A percentile compares a stretch with the other conserved stretches of the same genome.
These are phyloP conservation scores for Apis mellifera DNA, from an alignment of 1,140 invertebrate species.

Conservation along the genomic window DNA sequence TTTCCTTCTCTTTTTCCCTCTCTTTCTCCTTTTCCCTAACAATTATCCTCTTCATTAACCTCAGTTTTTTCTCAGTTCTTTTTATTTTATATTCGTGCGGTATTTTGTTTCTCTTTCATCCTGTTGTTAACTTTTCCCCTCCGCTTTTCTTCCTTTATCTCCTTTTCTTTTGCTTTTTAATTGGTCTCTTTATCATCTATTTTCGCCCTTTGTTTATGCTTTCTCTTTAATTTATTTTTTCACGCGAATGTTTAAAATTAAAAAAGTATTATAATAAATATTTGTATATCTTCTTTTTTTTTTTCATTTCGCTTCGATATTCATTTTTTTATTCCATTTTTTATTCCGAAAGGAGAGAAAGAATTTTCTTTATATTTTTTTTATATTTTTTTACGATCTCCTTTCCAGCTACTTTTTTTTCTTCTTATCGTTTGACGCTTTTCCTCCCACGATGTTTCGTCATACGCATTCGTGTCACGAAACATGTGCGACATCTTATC, in stretches of 20 bases:
- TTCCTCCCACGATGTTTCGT: neutral
- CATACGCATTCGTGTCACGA: constrained; percentile 1
- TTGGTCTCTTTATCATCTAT: neutral
- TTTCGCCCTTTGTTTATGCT: neutral
- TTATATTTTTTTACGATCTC: no score
- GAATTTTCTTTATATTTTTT: neutral
- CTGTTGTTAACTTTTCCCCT: neutral
- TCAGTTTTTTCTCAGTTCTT: neutral
- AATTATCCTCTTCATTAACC: neutral
- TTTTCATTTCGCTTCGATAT: neutral
- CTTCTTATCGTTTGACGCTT: no score
- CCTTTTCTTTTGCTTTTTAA: neutral
- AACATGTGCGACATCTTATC: constrained; percentile 21
- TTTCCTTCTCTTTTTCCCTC: neutral
- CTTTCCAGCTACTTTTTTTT: neutral
- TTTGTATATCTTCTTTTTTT: no score
- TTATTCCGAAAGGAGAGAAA: neutral
- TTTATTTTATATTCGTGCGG: neutral
- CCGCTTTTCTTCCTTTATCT: no score
- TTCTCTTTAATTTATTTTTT: neutral
- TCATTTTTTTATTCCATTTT: neutral
- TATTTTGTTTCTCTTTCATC: neutral
- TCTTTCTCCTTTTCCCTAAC: neutral
- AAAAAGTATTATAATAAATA: no score
- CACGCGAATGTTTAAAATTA: neutral